These are phyloP conservation scores for Mirza zaza DNA, from an alignment of 2,113 vertebrate species.

Conservation along the genomic window DNA sequence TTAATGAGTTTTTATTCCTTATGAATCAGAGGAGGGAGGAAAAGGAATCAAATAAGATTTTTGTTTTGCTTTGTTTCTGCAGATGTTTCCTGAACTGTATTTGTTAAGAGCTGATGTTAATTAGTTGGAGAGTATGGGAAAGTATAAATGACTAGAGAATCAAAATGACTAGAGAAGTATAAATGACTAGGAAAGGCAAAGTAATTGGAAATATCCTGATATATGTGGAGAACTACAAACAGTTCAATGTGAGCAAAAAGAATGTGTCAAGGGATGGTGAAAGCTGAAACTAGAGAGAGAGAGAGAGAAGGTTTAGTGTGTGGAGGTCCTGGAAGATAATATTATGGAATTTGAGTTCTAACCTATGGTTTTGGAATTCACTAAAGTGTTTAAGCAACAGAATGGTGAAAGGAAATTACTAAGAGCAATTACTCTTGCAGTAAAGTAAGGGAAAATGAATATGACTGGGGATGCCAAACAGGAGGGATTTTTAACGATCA, in stretches of 20 bases:
- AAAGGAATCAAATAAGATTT: not conserved
- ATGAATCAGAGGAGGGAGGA: not conserved
- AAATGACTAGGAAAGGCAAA: not conserved
- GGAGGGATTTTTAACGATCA: not conserved
- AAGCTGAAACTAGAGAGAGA: not conserved
- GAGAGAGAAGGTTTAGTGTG: accelerated
- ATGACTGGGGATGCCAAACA: too few relatives aligned
- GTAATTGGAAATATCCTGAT: not conserved
- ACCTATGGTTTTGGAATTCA: not conserved
- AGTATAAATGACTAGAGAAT: not conserved
- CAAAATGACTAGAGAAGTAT: not conserved
- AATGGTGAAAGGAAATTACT: not conserved
- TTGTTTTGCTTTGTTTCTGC: not conserved
- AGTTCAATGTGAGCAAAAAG: not conserved
- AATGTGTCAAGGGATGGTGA: not conserved
- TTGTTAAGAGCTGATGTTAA: not conserved
- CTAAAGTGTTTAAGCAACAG: not conserved
- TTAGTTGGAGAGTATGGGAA: not conserved
- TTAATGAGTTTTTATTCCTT: not conserved
- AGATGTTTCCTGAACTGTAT: not conserved
- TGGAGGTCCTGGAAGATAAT: not conserved
- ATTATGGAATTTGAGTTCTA: not conserved
- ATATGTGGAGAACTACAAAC: not conserved
- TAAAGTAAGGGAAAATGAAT: not conserved
- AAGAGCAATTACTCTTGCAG: not conserved